These are phyloP conservation scores for Himantopus leucocephalus DNA, from an alignment of 2,113 vertebrate genomes.

Conservation along the genomic window DNA sequence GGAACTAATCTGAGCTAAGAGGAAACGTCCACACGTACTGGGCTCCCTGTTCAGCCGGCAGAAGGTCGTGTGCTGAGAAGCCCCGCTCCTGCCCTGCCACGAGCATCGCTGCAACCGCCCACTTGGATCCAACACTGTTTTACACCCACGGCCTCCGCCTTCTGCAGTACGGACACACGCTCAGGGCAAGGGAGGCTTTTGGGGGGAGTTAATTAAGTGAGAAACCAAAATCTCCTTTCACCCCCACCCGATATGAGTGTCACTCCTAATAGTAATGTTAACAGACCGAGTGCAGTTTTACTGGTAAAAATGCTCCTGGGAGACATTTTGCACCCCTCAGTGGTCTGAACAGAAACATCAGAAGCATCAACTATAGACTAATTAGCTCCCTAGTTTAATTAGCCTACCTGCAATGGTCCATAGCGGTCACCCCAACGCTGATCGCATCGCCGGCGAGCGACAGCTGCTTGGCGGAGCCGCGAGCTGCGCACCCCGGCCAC, in stretches of 20 bases:
- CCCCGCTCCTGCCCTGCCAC: neutral
- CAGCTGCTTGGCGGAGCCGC: neutral
- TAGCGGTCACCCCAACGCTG: constrained; percentile 18
- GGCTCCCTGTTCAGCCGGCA: neutral
- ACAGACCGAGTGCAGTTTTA: neutral
- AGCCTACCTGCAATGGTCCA: constrained; percentile 55
- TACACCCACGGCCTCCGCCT: neutral
- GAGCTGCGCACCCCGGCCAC: neutral
- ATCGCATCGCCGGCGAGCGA: neutral
- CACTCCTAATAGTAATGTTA: neutral
- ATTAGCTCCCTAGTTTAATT: constrained; percentile 83
- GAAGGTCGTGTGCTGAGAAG: neutral
- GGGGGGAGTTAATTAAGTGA: neutral
- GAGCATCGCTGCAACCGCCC: neutral
- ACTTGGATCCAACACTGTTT: fast-evolving
- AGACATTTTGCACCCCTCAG: constrained; percentile 33
- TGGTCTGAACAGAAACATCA: constrained; percentile 40
- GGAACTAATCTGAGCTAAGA: neutral
- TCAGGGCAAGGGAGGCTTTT: neutral
- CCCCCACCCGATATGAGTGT: neutral
- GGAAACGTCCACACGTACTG: neutral
- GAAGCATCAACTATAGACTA: constrained; percentile 78
- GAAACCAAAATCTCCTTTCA: neutral
- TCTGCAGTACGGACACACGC: fast-evolving
- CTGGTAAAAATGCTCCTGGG: constrained; percentile 18